Conservation (phyloP, 2,888 invertebrate genomes). For the Leptinotarsa juncta region DNA sequence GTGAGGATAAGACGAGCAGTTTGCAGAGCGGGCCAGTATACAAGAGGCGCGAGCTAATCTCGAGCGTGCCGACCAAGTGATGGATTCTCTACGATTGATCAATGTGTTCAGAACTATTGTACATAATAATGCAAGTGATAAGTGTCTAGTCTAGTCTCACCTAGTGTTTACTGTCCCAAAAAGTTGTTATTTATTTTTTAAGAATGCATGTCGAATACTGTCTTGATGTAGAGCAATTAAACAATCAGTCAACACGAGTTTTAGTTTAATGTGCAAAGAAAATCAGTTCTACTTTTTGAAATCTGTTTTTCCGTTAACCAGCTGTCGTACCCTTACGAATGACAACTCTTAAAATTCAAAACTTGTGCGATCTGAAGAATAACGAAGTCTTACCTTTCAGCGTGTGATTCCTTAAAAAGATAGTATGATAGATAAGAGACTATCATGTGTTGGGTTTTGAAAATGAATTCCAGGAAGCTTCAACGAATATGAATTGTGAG, state of each 20-base stretch:
- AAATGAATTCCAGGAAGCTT: too few species aligned
- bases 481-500: too few species aligned
- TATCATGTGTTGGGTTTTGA: too few species aligned
- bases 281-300: too few species aligned
- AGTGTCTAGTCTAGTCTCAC: conserved; percentile 52
- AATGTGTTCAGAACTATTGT: conserved; percentile 51
- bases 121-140: conserved; percentile 48
- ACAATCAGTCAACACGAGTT: conserved; percentile 33
- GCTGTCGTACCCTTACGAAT: too few species aligned
- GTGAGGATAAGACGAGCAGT: conserved; percentile 48
- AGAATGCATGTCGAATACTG: conserved; percentile 51
- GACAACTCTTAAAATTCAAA: too few species aligned
- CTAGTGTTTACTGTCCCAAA: conserved; percentile 50
- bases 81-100: conserved; percentile 25
- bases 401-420: too few species aligned
- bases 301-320: too few species aligned
- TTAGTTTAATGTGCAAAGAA: not conserved
- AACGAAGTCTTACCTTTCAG: too few species aligned
- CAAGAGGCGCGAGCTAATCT: conserved; percentile 84
- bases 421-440: too few species aligned
- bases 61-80: conserved; percentile 73
- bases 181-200: conserved; percentile 56
- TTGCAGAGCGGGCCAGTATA: conserved; percentile 71
- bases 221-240: conserved; percentile 50
- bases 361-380: too few species aligned